Evolutionary conservation across 2,797 vertebrate genomes (phyloP).

Genomic region (Limosa lapponica): DNA sequence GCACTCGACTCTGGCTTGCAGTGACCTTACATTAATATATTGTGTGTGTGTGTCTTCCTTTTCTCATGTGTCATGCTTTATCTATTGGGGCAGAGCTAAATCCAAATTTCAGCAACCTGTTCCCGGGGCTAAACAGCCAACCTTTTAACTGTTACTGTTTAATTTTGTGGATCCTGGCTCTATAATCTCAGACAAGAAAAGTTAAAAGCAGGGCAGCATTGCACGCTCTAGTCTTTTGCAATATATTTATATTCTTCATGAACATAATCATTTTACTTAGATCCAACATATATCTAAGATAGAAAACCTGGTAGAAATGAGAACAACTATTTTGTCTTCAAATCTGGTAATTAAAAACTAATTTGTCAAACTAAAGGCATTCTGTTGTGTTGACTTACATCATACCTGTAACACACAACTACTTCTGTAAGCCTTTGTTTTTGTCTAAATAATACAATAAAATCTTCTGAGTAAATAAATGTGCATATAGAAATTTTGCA

Average conservation of each 20-base stretch:
- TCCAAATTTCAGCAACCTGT: background rate
- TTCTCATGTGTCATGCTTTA: background rate
- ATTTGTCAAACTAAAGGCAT: background rate
- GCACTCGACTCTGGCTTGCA: background rate
- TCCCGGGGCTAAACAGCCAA: background rate
- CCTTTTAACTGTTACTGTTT: background rate
- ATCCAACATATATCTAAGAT: background rate
- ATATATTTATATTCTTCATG: background rate
- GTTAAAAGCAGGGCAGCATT: background rate
- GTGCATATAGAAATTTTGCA: background rate
- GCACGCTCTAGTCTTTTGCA: background rate
- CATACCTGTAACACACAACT: background rate
- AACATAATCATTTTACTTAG: background rate
- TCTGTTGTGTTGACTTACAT: background rate
- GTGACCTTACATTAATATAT: background rate
- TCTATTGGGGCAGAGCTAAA: background rate
- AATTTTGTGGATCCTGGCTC: background rate
- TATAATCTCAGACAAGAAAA: background rate
- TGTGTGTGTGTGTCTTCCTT: background rate
- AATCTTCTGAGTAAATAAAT: background rate
- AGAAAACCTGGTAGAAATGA: background rate
- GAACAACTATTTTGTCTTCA: background rate
- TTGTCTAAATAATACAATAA: background rate
- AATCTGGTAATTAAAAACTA: background rate
- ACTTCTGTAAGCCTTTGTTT: background rate